Evolutionary conservation across 2,888 invertebrate genomes (phyloP).

Genomic region (Drosophila fungiperda): DNA sequence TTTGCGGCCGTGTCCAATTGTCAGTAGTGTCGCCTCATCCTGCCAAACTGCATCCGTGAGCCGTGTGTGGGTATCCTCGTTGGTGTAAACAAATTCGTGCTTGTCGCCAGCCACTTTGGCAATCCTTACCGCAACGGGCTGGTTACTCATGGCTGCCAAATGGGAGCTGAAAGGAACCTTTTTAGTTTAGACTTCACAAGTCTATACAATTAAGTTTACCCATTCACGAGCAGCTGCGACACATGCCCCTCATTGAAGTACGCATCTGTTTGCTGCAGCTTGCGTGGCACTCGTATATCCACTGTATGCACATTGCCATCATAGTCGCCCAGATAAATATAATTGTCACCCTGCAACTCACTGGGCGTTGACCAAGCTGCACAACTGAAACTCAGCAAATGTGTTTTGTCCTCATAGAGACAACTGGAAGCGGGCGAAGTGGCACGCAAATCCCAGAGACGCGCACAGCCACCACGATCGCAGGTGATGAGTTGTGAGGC

Average conservation of each 20-base stretch:
- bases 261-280: constrained; percentile 36
- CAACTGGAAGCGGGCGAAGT: constrained; percentile 45
- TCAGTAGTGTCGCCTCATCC: constrained; percentile 56
- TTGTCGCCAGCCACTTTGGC: constrained; percentile 11
- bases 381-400: constrained; percentile 60
- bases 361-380: constrained; percentile 54
- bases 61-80: constrained; percentile 52
- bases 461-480: constrained; percentile 64
- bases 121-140: constrained; percentile 57
- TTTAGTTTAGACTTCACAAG: background rate
- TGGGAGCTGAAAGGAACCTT: constrained; percentile 36
- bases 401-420: constrained; percentile 48
- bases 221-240: constrained; percentile 49
- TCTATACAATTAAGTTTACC: constrained; percentile 34
- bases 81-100: constrained; percentile 50
- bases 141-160: constrained; percentile 64
- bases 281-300: constrained; percentile 53
- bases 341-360: constrained; percentile 52
- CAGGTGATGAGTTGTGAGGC: constrained; percentile 56
- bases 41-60: constrained; percentile 61
- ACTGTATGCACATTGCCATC: constrained; percentile 68
- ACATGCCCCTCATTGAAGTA: constrained; percentile 55
- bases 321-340: constrained; percentile 61
- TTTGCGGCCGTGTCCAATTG: constrained; percentile 66
- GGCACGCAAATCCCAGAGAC: constrained; percentile 63